Percentiles rank a stretch among this genome's conserved stretches.
Evolutionary conservation across 2,113 vertebrate genomes (phyloP).

Genomic region (Physeter macrocephalus): DNA sequence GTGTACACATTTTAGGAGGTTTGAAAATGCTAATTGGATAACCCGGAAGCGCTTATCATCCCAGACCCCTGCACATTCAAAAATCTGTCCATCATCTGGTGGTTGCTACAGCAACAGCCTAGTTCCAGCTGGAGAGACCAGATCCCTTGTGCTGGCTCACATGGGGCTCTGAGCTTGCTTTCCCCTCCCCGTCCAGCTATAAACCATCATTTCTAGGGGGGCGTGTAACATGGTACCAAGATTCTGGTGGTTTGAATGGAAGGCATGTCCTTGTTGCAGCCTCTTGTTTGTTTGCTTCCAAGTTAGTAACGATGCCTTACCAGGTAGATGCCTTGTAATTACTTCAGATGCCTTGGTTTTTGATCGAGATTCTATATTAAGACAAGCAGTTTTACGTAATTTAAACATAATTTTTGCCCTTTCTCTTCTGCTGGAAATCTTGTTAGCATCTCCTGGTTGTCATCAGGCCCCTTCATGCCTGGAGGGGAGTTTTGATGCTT

Average conservation of each 20-base stretch:
- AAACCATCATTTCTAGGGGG: conserved; percentile 44
- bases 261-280: background rate
- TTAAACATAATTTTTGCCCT: conserved; percentile 50
- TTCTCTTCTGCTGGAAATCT: conserved; percentile 55
- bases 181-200: conserved; percentile 37
- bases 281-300: conserved; percentile 24
- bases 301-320: background rate
- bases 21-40: conserved; percentile 75
- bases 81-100: conserved; percentile 82
- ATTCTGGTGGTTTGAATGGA: background rate
- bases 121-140: conserved; percentile 78
- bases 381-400: conserved; percentile 51
- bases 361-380: conserved; percentile 40
- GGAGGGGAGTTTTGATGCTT: background rate
- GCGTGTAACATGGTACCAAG: background rate
- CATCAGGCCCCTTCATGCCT: conserved; percentile 31
- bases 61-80: conserved; percentile 78
- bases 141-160: conserved; percentile 73
- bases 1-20: conserved; percentile 55
- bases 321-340: conserved; percentile 1
- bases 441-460: conserved; percentile 3
- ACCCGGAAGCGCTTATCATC: conserved; percentile 77
- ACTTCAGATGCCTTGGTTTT: conserved; percentile 37
- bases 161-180: conserved; percentile 60
- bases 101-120: conserved; percentile 85